Conservation (phyloP, 1,140 invertebrate species). For the Bombus waltoni region DNA sequence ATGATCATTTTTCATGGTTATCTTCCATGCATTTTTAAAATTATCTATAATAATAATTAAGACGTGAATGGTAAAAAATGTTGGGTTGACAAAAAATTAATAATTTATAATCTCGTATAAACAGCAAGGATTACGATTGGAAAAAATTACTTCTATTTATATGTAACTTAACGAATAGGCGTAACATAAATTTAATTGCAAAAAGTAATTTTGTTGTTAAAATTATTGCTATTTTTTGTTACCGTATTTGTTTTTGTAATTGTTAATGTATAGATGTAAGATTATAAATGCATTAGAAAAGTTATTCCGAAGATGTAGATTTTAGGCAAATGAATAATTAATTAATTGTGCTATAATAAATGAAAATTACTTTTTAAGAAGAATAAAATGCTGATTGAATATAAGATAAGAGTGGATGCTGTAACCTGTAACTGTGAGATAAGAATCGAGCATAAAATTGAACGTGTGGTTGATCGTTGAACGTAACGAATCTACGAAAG, state of each 20-base stretch:
- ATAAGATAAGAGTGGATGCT: neutral
- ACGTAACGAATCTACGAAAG: slow-evolving; percentile 41
- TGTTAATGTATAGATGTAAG: too few relatives aligned
- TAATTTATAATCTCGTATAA: too few relatives aligned
- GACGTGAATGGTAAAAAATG: neutral
- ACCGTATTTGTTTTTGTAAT: too few relatives aligned
- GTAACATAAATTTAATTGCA: too few relatives aligned
- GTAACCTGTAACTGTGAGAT: neutral
- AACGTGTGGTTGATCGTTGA: neutral
- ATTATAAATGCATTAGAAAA: too few relatives aligned
- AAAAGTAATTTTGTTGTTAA: too few relatives aligned
- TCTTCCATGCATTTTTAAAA: neutral
- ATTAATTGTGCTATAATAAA: neutral
- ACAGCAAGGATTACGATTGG: too few relatives aligned
- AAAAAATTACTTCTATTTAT: too few relatives aligned
- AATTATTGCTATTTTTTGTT: too few relatives aligned
- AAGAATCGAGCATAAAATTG: neutral
- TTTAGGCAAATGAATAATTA: neutral
- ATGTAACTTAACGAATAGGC: too few relatives aligned
- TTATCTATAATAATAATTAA: neutral
- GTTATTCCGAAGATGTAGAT: neutral
- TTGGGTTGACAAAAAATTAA: too few relatives aligned
- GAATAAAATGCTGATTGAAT: neutral
- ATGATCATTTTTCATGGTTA: neutral
- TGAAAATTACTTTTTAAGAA: neutral